Conservation (phyloP, 2,888 invertebrate species). For the Hypomecis punctinalis region DNA sequence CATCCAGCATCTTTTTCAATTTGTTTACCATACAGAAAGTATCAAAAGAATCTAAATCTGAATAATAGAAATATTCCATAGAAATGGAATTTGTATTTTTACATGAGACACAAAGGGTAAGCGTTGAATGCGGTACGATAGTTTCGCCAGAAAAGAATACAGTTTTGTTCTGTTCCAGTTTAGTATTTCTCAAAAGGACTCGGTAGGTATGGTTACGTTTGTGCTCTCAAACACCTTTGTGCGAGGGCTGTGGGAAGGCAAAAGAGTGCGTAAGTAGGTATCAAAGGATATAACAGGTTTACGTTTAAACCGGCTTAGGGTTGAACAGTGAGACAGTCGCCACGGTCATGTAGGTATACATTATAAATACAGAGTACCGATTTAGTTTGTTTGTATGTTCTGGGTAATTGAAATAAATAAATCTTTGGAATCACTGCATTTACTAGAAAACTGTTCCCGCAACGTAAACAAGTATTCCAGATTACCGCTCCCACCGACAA, state of each 20-base stretch:
- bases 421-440: no score
- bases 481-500: no score
- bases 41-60: no score
- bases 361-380: no score
- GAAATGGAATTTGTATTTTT: slow-evolving; percentile 13
- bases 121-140: slow-evolving; percentile 29
- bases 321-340: slow-evolving; percentile 14
- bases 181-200: slow-evolving; percentile 38
- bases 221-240: slow-evolving; percentile 37
- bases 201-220: slow-evolving; percentile 36
- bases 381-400: no score
- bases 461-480: no score
- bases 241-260: slow-evolving; percentile 13
- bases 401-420: no score
- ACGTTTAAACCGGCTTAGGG: slow-evolving; percentile 19
- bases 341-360: slow-evolving; percentile 1
- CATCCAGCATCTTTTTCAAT: no score
- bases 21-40: no score
- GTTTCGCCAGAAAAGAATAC: slow-evolving; percentile 32
- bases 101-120: slow-evolving; percentile 15
- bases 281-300: slow-evolving; percentile 27
- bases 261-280: slow-evolving; percentile 24
- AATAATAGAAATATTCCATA: not conserved
- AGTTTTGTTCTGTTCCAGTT: slow-evolving; percentile 29
- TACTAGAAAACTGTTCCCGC: no score